These are phyloP conservation scores for Drosophila pandora DNA, from an alignment of 1,140 invertebrate species.

Conservation along the genomic window DNA sequence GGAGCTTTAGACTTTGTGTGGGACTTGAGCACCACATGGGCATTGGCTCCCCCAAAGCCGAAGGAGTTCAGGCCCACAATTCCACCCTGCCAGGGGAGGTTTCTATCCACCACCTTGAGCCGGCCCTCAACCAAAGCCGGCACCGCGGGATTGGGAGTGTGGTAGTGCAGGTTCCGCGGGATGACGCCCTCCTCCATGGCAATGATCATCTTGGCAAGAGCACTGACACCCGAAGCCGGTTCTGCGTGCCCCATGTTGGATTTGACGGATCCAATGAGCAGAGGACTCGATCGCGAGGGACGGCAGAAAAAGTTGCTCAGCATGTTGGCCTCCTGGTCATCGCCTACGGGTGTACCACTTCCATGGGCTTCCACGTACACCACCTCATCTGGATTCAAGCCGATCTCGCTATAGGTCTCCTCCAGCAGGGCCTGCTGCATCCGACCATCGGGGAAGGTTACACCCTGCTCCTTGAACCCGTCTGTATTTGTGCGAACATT, in stretches of 20 bases:
- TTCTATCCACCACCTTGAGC: slow-evolving; percentile 92
- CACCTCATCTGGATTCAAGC: slow-evolving; percentile 91
- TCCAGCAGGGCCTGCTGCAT: slow-evolving; percentile 93
- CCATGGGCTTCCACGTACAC: slow-evolving; percentile 97
- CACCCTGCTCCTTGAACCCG: slow-evolving; percentile 94
- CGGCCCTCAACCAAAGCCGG: slow-evolving; percentile 93
- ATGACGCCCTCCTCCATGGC: slow-evolving; percentile 95
- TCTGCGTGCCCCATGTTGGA: slow-evolving; percentile 99
- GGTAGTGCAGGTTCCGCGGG: slow-evolving; percentile 95
- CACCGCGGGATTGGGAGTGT: slow-evolving; percentile 94
- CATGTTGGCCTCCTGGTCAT: slow-evolving; percentile 97
- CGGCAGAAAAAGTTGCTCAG: slow-evolving; percentile 96
- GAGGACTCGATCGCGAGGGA: slow-evolving; percentile 88
- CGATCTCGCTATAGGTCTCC: slow-evolving; percentile 92
- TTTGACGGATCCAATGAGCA: slow-evolving; percentile 97
- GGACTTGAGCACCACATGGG: slow-evolving; percentile 94
- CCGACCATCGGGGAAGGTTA: slow-evolving; percentile 94
- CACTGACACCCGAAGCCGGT: slow-evolving; percentile 95
- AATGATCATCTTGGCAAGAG: slow-evolving; percentile 94
- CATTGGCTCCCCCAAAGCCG: slow-evolving; percentile 98
- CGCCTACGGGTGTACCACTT: slow-evolving; percentile 98
- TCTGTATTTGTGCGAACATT: slow-evolving; percentile 95
- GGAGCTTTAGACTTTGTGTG: slow-evolving; percentile 88
- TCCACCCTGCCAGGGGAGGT: slow-evolving; percentile 93
- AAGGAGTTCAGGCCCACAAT: slow-evolving; percentile 96